Base-by-base conservation (phyloP, 2,888 invertebrate genomes). In the Watsonalla binaria region DNA sequence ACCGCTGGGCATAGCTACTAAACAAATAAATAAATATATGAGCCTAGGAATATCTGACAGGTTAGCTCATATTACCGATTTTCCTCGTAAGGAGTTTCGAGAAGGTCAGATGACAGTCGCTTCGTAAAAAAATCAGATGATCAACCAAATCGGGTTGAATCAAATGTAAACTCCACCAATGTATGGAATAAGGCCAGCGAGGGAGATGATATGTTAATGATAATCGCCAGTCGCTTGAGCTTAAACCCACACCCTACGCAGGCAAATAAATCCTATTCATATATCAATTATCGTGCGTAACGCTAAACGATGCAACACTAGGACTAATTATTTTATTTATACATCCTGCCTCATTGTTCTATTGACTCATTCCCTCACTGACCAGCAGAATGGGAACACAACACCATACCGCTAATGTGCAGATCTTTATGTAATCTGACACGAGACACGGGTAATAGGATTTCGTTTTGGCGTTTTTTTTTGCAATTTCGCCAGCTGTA, bases 271-370 rank as follows among this genome's bases (percentile, higher is more conserved):
- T 64, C 63, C 70, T 63, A 76, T 80, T 82, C 74, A 77, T 76
- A 78, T 72, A 75, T 74, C 70, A 79, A 76, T 80, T 70, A 80
- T 72, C 67, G 69, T 72, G 67, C 68, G 78, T 80, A 78, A 80
- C 70, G 65, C 61, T 81, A 80, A 82, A 78, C 78, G 78, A 73
- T 66, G 79, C 82, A 83, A 84, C 87, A 84, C 86, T 79, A 80
- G 70, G 74, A 86, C 86, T 86, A 88, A 88, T 87, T 87, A 86
- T 86, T 84, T 78, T 80, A 80, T 84, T 80, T 80, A 70, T 73
- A 42, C 42, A 70, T 75, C 73, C 70, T 72, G 64, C 63, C 56
- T 49, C 54, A 58, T 69, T 59, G 57, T 61, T 55, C 49, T 53
- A 46, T 53, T 50, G 46, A 47, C 47, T 46, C 54, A 53, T 62